Conservation (phyloP, 2,888 invertebrate genomes). For the Diabrotica balteata region DNA sequence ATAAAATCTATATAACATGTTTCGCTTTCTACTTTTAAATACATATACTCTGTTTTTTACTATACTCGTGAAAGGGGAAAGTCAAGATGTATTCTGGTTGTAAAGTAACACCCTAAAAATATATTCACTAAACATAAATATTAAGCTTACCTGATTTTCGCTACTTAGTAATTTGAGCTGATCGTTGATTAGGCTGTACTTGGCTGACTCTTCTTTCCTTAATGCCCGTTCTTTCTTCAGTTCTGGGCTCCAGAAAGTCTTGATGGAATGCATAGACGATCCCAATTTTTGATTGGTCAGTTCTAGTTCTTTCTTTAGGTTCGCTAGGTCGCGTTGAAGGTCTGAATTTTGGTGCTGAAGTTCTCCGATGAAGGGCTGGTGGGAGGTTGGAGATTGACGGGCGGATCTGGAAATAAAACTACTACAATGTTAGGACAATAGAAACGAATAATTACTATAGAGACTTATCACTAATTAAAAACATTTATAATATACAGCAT, state of each 20-base stretch:
- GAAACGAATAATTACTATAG: too few species aligned
- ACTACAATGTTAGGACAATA: not conserved
- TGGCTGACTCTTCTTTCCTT: constrained; percentile 96
- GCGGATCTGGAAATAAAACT: constrained; percentile 62
- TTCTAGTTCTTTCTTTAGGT: constrained; percentile 92
- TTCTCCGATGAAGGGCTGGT: constrained; percentile 73
- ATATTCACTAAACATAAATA: too few species aligned
- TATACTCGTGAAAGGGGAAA: too few species aligned
- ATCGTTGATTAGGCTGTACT: constrained; percentile 95
- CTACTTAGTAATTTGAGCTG: constrained; percentile 94
- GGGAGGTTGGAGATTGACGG: constrained; percentile 75
- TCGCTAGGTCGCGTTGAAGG: constrained; percentile 90
- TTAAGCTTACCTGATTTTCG: constrained; percentile 85
- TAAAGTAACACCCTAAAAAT: too few species aligned
- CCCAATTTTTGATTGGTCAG: constrained; percentile 96
- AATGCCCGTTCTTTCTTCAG: constrained; percentile 96
- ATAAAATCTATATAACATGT: too few species aligned
- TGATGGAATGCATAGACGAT: constrained; percentile 99
- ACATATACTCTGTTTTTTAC: too few species aligned
- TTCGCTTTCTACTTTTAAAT: too few species aligned
- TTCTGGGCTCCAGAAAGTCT: constrained; percentile 99
- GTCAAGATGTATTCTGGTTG: too few species aligned
- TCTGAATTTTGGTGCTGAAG: constrained; percentile 94
- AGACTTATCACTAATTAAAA: too few species aligned
- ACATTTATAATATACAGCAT: too few species aligned